Evolutionary conservation across 2,113 vertebrate genomes (phyloP).

Genomic region (Dissostichus mawsoni): DNA sequence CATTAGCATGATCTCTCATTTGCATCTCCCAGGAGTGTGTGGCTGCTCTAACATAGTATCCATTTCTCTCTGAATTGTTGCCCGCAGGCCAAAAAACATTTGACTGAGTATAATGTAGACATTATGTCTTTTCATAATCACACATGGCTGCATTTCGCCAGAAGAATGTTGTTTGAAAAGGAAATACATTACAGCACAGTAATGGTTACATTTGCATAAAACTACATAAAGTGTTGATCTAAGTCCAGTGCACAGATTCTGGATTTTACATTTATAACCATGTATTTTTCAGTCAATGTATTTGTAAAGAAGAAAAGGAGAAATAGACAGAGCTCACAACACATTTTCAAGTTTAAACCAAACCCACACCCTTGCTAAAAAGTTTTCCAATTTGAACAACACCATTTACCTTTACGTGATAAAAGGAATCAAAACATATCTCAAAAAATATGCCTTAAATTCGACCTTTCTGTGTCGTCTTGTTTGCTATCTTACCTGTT

Average conservation of each 20-base stretch:
- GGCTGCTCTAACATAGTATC: constrained; percentile 68
- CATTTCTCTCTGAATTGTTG: constrained; percentile 70
- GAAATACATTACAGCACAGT: constrained; percentile 60
- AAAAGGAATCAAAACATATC: too few species aligned
- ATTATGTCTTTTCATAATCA: constrained; percentile 60
- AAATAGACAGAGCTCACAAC: neutral
- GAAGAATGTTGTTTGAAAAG: constrained; percentile 55
- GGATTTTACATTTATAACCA: constrained; percentile 21
- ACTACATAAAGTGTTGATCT: constrained; percentile 54
- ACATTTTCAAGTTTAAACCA: neutral
- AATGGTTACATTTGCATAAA: constrained; percentile 68
- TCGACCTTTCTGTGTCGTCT: neutral
- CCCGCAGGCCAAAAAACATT: constrained; percentile 73
- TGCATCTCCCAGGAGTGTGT: constrained; percentile 70
- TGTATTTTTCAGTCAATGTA: neutral
- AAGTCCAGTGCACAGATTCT: constrained; percentile 14
- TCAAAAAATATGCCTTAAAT: neutral
- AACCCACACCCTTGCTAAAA: neutral
- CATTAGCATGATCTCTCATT: constrained; percentile 77
- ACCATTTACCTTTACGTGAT: neutral
- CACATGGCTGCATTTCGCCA: constrained; percentile 51
- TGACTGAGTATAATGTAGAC: constrained; percentile 49
- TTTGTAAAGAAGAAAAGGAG: neutral
- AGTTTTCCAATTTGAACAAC: neutral
- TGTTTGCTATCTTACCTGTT: neutral